These are phyloP conservation scores for Nasonia vitripennis DNA, from an alignment of 1,140 invertebrate species.

Conservation along the genomic window DNA sequence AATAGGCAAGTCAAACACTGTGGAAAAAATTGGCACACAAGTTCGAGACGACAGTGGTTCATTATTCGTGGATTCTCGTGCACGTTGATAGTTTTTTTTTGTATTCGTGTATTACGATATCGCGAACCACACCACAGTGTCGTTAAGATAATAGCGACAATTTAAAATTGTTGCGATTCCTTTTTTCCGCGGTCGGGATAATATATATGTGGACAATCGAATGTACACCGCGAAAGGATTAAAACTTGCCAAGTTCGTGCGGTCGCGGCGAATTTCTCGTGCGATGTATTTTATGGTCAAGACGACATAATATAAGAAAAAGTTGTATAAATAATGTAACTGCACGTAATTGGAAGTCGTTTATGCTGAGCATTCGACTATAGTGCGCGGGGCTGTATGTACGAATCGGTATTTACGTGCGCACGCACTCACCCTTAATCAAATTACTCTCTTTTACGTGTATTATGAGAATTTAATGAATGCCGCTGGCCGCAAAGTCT, in stretches of 20 bases:
- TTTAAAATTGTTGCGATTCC: slow-evolving; percentile 30
- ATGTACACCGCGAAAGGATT: not conserved
- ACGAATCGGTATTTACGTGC: not conserved
- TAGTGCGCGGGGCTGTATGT: not conserved
- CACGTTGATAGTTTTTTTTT: not conserved
- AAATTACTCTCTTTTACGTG: not conserved
- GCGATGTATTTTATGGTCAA: slow-evolving; percentile 26
- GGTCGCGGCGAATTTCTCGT: not conserved
- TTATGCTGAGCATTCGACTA: not conserved
- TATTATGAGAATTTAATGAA: slow-evolving; percentile 14
- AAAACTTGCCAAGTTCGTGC: slow-evolving; percentile 17
- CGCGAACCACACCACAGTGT: not conserved
- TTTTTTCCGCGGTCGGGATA: slow-evolving; percentile 32
- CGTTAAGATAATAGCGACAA: slow-evolving; percentile 23
- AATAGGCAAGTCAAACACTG: not conserved
- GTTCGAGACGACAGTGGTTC: too few species aligned
- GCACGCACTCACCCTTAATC: not conserved
- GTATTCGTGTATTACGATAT: not conserved
- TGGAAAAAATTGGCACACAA: not conserved
- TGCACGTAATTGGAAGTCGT: not conserved
- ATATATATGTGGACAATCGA: slow-evolving; percentile 6
- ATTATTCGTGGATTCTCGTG: too few species aligned
- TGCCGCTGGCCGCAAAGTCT: not conserved
- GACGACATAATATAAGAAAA: not conserved
- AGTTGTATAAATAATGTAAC: slow-evolving; percentile 15